A percentile compares a stretch with the other conserved stretches of the same genome.
Evolutionary conservation across 2,113 vertebrate species (phyloP).

Genomic region (Entelurus aequoreus): DNA sequence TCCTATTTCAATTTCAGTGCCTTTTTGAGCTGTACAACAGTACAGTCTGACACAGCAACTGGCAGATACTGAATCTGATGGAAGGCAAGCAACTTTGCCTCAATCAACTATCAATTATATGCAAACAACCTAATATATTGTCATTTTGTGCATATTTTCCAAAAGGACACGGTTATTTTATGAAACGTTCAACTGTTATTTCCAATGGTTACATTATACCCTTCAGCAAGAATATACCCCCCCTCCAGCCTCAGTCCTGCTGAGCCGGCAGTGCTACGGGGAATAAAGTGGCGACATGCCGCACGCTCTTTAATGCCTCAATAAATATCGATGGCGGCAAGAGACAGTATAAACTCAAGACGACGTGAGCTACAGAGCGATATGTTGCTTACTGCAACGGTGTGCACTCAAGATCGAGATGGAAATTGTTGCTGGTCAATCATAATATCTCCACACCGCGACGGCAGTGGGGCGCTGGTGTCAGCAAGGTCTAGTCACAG

Average conservation of each 20-base stretch:
- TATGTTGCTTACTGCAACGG: constrained; percentile 39
- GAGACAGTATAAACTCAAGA: constrained; percentile 62
- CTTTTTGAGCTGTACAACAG: too few relatives aligned
- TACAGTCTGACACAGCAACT: too few relatives aligned
- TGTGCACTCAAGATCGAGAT: constrained; percentile 37
- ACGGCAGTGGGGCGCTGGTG: constrained; percentile 32
- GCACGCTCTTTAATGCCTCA: constrained; percentile 56
- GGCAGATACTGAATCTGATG: too few relatives aligned
- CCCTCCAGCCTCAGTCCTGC: constrained; percentile 31
- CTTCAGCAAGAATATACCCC: constrained; percentile 25
- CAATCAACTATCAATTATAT: not conserved
- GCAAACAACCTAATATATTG: not conserved
- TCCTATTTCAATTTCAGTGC: too few relatives aligned
- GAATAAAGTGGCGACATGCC: constrained; percentile 50
- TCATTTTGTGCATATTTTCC: constrained; percentile 4
- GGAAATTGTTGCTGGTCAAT: constrained; percentile 57
- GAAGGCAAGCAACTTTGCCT: too few relatives aligned
- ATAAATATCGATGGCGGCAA: constrained; percentile 63
- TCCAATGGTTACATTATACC: constrained; percentile 30
- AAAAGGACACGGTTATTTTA: constrained; percentile 12
- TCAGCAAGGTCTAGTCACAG: constrained; percentile 45
- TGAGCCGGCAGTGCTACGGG: constrained; percentile 44
- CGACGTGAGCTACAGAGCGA: constrained; percentile 39
- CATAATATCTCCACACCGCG: constrained; percentile 43
- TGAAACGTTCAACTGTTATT: constrained; percentile 22